Evolutionary conservation across 2,797 vertebrate genomes (phyloP).

Genomic region (Sebastes cheni): DNA sequence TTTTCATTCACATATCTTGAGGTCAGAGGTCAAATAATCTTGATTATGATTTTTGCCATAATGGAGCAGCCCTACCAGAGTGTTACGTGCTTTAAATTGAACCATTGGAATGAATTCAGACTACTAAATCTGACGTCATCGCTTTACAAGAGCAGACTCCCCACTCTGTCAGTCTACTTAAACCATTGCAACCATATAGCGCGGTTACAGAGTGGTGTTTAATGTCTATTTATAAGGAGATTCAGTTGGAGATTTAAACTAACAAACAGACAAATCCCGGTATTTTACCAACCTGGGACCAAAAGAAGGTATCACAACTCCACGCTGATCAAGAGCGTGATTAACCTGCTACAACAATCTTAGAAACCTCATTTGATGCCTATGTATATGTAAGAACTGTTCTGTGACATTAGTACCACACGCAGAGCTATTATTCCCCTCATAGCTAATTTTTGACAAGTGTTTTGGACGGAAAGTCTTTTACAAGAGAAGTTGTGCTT

Average conservation of each 20-base stretch:
- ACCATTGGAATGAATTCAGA: not conserved
- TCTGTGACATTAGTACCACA: not conserved
- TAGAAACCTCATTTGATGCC: not conserved
- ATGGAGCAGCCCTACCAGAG: not conserved
- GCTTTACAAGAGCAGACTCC: not conserved
- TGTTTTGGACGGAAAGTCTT: constrained; percentile 44
- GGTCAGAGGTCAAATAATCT: too few relatives aligned
- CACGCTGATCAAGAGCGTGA: not conserved
- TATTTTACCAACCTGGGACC: not conserved
- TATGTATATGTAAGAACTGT: not conserved
- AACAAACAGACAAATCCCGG: not conserved
- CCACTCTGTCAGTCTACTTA: not conserved
- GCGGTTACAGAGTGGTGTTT: not conserved
- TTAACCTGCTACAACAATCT: not conserved
- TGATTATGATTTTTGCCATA: too few relatives aligned
- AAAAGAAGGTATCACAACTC: not conserved
- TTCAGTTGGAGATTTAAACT: not conserved
- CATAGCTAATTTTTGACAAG: constrained; percentile 42
- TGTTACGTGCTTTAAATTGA: not conserved
- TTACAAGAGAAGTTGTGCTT: constrained; percentile 28
- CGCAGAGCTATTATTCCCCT: constrained; percentile 24
- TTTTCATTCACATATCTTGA: too few relatives aligned
- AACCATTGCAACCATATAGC: too few relatives aligned
- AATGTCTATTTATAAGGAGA: not conserved
- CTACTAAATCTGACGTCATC: not conserved